Base-by-base conservation (phyloP, 2,888 invertebrate genomes). In the Lottia gigantea region DNA sequence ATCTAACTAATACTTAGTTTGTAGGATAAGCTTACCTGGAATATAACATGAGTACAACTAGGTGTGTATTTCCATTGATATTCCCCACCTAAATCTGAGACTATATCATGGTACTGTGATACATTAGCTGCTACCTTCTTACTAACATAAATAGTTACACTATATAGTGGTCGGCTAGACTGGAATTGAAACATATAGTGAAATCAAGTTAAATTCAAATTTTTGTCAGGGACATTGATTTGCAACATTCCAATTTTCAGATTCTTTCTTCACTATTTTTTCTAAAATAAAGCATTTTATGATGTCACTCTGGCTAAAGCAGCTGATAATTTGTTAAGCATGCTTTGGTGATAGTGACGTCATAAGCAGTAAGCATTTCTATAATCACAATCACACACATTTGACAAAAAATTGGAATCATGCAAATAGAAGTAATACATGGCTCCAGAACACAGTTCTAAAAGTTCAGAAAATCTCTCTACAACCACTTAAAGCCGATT, bases 21-120 rank as follows among this genome's bases (percentile, higher is more conserved):
- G n/a, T n/a, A n/a, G n/a, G n/a, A n/a, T n/a, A n/a, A n/a, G n/a
- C 64, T 66, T 70, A 86, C 88, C 85, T 87, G 84, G 73, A 87
- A 88, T 16, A 90, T 83, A 79, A 87, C 88, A 77, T 90, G 90
- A 15, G 90, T 90, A 68, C 88, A 88, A 14, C 83, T 78, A n/a
- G 70, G 73, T 70, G 87, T 86, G 73, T 87, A 88, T 8, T 80
- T 83, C 88, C 88, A 88, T n/a, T 83, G 75, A 76, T 85, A 88
- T 64, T 86, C 84, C 4, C 89, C 90, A 15, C 90, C 90, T 19
- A 90, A 82, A 2, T 79, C 76, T 11, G 78, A 78, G 14, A 88
- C 89, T 12, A 87, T 80, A 66, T 84, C 82, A 78, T 88, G 87
- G 62, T 88, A 80, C 68, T 88, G 87, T 3, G 82, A 77, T 77